Evolutionary conservation across 2,113 vertebrate species (phyloP).

Genomic region (Carassius auratus): DNA sequence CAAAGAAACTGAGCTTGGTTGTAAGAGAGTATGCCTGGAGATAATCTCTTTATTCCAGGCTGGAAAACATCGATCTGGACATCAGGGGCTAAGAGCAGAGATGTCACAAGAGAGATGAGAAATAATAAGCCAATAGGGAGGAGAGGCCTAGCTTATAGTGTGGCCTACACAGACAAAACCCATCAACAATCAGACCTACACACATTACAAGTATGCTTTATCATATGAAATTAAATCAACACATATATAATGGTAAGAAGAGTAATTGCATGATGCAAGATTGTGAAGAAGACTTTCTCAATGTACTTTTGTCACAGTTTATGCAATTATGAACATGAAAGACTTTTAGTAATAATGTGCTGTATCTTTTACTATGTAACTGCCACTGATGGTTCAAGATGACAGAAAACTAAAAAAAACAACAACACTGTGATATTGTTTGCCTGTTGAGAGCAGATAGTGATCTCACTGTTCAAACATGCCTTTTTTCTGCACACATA

Average conservation of each 20-base stretch:
- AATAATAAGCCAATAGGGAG: constrained; percentile 14
- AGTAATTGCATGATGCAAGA: background rate
- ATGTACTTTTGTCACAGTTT: constrained; percentile 9
- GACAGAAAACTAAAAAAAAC: background rate
- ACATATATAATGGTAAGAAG: background rate
- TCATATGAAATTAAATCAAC: background rate
- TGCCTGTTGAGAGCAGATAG: constrained; percentile 56
- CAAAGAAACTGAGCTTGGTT: constrained; percentile 64
- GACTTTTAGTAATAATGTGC: background rate
- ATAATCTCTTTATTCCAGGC: constrained; percentile 74
- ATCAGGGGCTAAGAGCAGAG: constrained; percentile 52
- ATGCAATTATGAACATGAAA: constrained; percentile 30
- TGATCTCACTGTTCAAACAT: constrained; percentile 64
- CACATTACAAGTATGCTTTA: background rate
- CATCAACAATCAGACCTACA: constrained; percentile 13
- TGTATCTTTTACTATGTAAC: constrained; percentile 12
- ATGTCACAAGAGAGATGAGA: constrained; percentile 19
- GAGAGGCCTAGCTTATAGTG: background rate
- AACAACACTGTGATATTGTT: constrained; percentile 14
- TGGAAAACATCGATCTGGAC: constrained; percentile 69
- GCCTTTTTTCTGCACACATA: constrained; percentile 54
- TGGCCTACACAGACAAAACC: background rate
- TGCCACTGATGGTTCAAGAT: background rate
- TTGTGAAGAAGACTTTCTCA: constrained; percentile 45
- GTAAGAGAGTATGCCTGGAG: constrained; percentile 55